Base-by-base conservation (phyloP, 2,888 invertebrate species). In the Helicoverpa assulta region DNA sequence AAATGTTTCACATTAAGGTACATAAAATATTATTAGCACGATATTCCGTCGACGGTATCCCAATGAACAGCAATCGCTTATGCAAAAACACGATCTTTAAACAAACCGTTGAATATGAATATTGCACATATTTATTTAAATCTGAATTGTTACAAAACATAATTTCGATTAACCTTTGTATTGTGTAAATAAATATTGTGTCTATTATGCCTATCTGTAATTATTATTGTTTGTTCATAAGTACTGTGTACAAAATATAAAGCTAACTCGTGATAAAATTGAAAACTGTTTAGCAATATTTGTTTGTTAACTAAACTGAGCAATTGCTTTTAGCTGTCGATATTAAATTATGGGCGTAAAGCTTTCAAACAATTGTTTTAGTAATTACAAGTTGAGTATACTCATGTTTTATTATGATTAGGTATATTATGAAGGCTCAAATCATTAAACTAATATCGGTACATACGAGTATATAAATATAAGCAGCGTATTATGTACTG, bases 251-350 rank as follows among this genome's bases (percentile, higher is more conserved):
- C 53, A 57, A 51, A 63, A 58, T 51, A 54, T 58, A 55, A 47
- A 55, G 74, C 67, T 55, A 54, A 65, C 37, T 59, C 74, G 26
- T 73, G 37, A 47, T 73, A 43, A 59, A 59, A 64, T 59, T 64
- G 33, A 18, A 52, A 78, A 58, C 62, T 55, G 51, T 78, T 57
- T 73, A 54, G 64, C 53, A 72, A 43, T 29, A 72, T 74, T 77
- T 75, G 78, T 81, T 74, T 80, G 54, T 26, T 62, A 73, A 65
- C 72, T 67, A 73, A 53, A 72, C 62, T 62, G 70, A 54, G 55
- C 26, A 72, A 61, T 62, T 61, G 43, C 16, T 51, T 72, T 43
- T 55, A 54, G 78, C 72, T 71, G 62, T 59, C 53, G 60, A 14
- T 77, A 60, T 37, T 37, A 21, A 71, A 55, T 60, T 51, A 59